These are phyloP conservation scores for Eubasilissa regina DNA, from an alignment of 1,140 invertebrate genomes.

Conservation along the genomic window DNA sequence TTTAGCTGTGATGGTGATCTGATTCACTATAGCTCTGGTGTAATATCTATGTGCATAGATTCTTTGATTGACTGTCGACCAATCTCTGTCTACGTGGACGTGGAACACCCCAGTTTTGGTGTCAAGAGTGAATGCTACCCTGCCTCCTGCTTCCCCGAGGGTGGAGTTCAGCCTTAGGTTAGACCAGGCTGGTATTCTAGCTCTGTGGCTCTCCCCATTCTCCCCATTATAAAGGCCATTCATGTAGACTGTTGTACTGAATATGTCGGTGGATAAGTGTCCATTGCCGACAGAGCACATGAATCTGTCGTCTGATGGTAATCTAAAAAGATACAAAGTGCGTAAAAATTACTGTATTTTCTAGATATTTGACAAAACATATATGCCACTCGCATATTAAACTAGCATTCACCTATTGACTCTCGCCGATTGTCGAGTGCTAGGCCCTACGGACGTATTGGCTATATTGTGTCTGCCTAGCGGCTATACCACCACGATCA, in stretches of 20 bases:
- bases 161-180: slow-evolving; percentile 73
- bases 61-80: slow-evolving; percentile 70
- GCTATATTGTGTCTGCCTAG: no score
- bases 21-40: slow-evolving; percentile 73
- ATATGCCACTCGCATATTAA: no score
- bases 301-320: slow-evolving; percentile 71
- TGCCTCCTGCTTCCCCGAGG: slow-evolving; percentile 62
- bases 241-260: slow-evolving; percentile 74
- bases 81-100: slow-evolving; percentile 68
- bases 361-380: no score
- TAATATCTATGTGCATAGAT: slow-evolving; percentile 74
- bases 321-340: slow-evolving; percentile 61
- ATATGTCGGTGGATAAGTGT: slow-evolving; percentile 74
- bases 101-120: slow-evolving; percentile 67
- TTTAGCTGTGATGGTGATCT: slow-evolving; percentile 67
- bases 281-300: slow-evolving; percentile 75
- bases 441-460: no score
- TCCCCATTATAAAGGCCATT: slow-evolving; percentile 74
- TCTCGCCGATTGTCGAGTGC: no score
- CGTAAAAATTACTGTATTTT: no score
- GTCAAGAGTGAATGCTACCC: slow-evolving; percentile 67
- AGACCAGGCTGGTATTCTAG: slow-evolving; percentile 73
- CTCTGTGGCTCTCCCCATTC: slow-evolving; percentile 71
- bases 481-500: no score
- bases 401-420: no score